Base-by-base conservation (phyloP, 2,113 vertebrate species). In the Aix galericulata region DNA sequence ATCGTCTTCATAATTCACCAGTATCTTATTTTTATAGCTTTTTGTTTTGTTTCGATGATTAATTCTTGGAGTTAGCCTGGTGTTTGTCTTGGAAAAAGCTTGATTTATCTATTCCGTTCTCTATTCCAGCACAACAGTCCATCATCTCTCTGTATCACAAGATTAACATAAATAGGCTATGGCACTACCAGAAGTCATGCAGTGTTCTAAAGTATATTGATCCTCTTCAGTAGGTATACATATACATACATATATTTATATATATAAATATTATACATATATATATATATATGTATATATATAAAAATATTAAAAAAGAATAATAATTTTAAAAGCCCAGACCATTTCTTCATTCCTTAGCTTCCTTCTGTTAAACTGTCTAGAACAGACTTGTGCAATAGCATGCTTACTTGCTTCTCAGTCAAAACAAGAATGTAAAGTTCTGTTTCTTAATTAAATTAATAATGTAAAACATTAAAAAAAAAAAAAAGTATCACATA, bases 361-460 rank as follows among this genome's bases (percentile, higher is more conserved):
- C 31, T 40, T 40, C 40, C 40, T 40, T 40, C 8, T 16, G 23
- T 20, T 58, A 36, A 46, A 52, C 23, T 56, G 50, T 9, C 29
- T 82, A 48, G 34, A 59, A 34, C 15, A 63, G 21, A 52, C 29
- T 2, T 21, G 21, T 22, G 23, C 52, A 25, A 9, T 2, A 52
- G 40, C 29, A 63, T 2, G 20, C 48, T 46, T 26, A 46, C 53
- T 50, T 46, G 29, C 36, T 42, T 44, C 48, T 34, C 32, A 46
- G 17, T 36, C 86, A 34, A 17, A 32, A 6, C 1, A 27, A 22
- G 32, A 62, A 82, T 1, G 3, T 5, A 16, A 29, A 81, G 53
- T 11, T 91, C 50, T 40, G 58, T 36, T 89, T 42, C 79, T 86
- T 75, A 71, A 75, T 89, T 83, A 89, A 89, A 92, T 74, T 23